phyloP scores from a whole-genome alignment of 2,797 vertebrate genomes.

The Sebastes steindachneri region DNA sequence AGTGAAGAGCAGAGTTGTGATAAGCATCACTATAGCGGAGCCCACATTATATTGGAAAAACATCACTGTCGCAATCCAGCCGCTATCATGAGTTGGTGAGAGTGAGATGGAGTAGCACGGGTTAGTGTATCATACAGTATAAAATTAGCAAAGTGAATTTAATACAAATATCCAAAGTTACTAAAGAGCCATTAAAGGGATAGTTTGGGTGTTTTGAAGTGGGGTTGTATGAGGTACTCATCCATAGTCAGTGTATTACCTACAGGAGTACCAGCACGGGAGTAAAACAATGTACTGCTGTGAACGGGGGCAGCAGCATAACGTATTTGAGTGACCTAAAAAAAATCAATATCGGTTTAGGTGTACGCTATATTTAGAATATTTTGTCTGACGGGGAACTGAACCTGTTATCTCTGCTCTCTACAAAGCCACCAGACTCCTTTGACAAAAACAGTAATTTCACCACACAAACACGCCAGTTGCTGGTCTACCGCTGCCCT shows the following conservation, averaged over 20 bases:
- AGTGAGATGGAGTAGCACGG: slow-evolving; percentile 63
- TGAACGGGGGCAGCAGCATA: not conserved
- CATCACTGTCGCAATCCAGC: slow-evolving; percentile 84
- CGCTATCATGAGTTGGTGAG: slow-evolving; percentile 71
- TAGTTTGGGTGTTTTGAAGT: not conserved
- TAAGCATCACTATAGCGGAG: slow-evolving; percentile 90
- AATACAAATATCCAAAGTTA: slow-evolving; percentile 14
- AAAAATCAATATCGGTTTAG: no score
- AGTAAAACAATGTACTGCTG: not conserved
- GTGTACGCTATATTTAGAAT: not conserved
- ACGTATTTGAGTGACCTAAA: not conserved
- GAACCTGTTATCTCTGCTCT: not conserved
- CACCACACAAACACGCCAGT: not conserved
- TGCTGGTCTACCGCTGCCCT: not conserved
- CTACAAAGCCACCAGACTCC: not conserved
- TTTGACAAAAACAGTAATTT: not conserved
- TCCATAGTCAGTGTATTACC: not conserved
- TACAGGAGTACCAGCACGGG: not conserved
- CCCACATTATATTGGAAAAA: slow-evolving; percentile 81
- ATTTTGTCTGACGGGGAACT: not conserved
- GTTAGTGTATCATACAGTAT: slow-evolving; percentile 63
- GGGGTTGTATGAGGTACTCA: not conserved
- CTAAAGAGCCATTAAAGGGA: not conserved
- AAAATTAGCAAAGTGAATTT: slow-evolving; percentile 41
- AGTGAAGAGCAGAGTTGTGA: slow-evolving; percentile 91